Base-by-base conservation (phyloP, 1,140 invertebrate species). In the Pseudomyrmex sp. region DNA sequence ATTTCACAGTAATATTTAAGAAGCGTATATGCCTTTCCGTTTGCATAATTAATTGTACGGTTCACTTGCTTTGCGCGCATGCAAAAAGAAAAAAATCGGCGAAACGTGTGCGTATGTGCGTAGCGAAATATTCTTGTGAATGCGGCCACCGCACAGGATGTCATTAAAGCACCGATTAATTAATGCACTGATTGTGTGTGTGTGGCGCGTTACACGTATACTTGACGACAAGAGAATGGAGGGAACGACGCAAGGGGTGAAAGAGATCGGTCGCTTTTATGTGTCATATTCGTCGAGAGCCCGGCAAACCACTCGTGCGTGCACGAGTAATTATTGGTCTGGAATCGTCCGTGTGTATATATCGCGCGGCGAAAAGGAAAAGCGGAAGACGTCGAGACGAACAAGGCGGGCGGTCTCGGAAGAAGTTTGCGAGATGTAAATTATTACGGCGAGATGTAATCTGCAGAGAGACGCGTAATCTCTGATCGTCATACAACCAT, bases 261-360 rank as follows among this genome's bases (percentile, higher is more conserved):
- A 12, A 26, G 20, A 20, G 56, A 68, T 52, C 59, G 68, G 20
- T 35, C n/a, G 46, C 65, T 76, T 85, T 76, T 61, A 83, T 59
- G 50, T 79, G 62, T 69, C 73, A 52, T 54, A 76, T 65, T 18
- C 52, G 46, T 59, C 20, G 46, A 35, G 23, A 35, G 23, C 15
- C 23, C 23, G n/a, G 12, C 26, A 65, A 26, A 5, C 46, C 35
- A 56, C 3, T 23, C 54, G 59, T 73, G 59, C 72, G 79, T 58
- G 70, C 52, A 66, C 35, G 48, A 35, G 46, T 73, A 62, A 83
- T 87, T 83, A 83, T 77, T 77, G 52, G 56, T 7, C 61, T 73
- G 84, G 56, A 86, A 86, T 83, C 68, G 50, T 35, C 35, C 7
- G 35, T 35, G 66, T 69, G 7, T 15, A 7, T 26, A 10, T 26